Evolutionary conservation across 2,888 invertebrate species (phyloP).

Genomic region (Peribatodes rhomboidaria): DNA sequence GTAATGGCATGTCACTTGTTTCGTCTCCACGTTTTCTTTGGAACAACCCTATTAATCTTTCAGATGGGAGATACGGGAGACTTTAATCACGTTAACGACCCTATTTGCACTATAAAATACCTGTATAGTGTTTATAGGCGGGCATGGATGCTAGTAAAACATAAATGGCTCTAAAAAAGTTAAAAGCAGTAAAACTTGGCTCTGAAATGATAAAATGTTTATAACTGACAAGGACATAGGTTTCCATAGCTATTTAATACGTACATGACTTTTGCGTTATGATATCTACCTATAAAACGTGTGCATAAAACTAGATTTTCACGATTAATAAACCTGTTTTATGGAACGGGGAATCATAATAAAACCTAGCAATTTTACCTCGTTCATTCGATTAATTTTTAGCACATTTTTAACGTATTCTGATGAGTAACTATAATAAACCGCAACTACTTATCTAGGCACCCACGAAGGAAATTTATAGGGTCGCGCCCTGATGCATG

Average conservation of each 20-base stretch:
- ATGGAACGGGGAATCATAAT: too few species aligned
- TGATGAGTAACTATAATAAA: slow-evolving; percentile 4
- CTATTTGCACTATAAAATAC: slow-evolving; percentile 22
- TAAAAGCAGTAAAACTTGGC: slow-evolving; percentile 9
- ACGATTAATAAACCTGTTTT: neutral
- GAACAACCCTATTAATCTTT: slow-evolving; percentile 36
- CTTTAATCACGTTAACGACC: slow-evolving; percentile 25
- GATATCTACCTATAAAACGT: neutral
- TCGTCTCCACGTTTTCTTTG: slow-evolving; percentile 31
- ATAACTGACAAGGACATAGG: neutral
- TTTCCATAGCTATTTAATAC: neutral
- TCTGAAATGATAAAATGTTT: slow-evolving; percentile 10
- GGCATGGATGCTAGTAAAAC: slow-evolving; percentile 19
- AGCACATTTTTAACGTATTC: neutral
- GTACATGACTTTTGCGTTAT: neutral
- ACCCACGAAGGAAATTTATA: slow-evolving; percentile 31
- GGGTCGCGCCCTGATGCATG: slow-evolving; percentile 37
- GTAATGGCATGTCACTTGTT: slow-evolving; percentile 38
- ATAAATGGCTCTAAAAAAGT: slow-evolving; percentile 27
- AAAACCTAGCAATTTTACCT: too few species aligned
- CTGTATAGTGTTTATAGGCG: slow-evolving; percentile 8
- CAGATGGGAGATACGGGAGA: slow-evolving; percentile 25
- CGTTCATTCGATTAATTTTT: too few species aligned
- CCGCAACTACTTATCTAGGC: slow-evolving; percentile 9
- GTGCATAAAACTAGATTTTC: neutral